phyloP scores from a whole-genome alignment of 2,113 vertebrate genomes.

The Serinus canaria region DNA sequence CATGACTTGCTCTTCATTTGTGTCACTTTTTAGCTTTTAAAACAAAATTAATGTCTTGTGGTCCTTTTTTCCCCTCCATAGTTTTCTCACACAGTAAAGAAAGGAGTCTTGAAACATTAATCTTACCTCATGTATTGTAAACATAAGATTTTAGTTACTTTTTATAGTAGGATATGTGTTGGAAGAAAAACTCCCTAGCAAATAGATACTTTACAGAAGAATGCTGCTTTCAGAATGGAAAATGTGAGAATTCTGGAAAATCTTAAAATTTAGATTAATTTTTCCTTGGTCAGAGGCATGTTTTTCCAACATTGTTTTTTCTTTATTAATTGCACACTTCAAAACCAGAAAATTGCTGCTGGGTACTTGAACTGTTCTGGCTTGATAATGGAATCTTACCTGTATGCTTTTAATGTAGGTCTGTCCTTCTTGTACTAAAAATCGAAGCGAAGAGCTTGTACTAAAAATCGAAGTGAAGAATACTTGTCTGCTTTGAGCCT shows the following conservation, averaged over 20 bases:
- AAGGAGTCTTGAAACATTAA: background rate
- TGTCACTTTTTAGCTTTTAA: background rate
- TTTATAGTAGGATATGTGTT: background rate
- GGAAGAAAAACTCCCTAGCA: background rate
- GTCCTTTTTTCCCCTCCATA: too few species aligned
- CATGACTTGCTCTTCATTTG: background rate
- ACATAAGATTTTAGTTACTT: background rate
- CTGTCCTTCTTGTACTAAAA: background rate
- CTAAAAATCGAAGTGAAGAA: background rate
- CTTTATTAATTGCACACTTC: background rate
- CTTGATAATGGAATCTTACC: background rate
- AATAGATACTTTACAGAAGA: background rate
- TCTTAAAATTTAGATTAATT: background rate
- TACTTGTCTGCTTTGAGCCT: background rate
- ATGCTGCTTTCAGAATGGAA: background rate
- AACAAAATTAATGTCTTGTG: background rate
- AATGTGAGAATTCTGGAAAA: background rate
- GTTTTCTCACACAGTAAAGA: background rate
- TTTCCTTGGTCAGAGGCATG: background rate
- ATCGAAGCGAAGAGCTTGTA: background rate
- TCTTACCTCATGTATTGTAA: background rate
- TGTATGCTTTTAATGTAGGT: background rate
- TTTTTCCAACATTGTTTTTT: background rate
- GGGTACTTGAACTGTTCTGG: background rate
- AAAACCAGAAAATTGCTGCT: background rate